phyloP scores from a whole-genome alignment of 64 coral and sea anemone genomes.

The Montipora sp. region DNA sequence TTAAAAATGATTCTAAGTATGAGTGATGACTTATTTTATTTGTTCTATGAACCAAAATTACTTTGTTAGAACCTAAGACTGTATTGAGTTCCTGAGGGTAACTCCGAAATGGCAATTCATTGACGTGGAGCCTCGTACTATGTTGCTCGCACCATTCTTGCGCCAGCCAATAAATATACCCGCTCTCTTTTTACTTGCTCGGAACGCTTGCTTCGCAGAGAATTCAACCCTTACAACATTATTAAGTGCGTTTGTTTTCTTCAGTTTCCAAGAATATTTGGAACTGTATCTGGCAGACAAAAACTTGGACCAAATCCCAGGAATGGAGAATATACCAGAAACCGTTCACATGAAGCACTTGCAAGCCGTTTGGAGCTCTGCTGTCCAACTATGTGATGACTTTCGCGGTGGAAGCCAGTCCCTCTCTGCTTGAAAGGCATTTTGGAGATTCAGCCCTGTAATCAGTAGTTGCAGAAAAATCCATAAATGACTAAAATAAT shows the following conservation, averaged over 20 bases:
- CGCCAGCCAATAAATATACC: too few species aligned
- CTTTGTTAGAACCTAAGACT: too few species aligned
- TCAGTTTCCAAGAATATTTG: slow-evolving; percentile 63
- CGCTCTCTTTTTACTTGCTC: too few species aligned
- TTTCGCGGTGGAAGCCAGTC: slow-evolving; percentile 22
- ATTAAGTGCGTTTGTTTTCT: background rate
- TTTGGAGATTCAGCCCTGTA: too few species aligned
- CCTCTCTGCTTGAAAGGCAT: background rate
- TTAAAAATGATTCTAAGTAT: too few species aligned
- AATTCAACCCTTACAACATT: background rate
- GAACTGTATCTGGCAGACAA: slow-evolving; percentile 56
- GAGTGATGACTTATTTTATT: too few species aligned
- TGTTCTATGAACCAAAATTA: too few species aligned
- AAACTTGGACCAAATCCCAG: slow-evolving; percentile 52
- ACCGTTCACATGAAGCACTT: slow-evolving; percentile 26
- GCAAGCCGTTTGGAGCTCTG: slow-evolving; percentile 58
- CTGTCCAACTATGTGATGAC: slow-evolving; percentile 54
- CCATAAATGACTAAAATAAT: too few species aligned
- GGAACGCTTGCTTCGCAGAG: background rate
- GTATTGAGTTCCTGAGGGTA: too few species aligned
- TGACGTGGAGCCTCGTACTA: too few species aligned
- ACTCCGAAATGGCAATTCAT: too few species aligned
- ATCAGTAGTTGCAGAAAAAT: too few species aligned
- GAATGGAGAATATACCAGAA: slow-evolving; percentile 58
- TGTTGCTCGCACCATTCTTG: background rate